Conservation (phyloP, 2,888 invertebrate genomes). For the Oscheius sp. region DNA sequence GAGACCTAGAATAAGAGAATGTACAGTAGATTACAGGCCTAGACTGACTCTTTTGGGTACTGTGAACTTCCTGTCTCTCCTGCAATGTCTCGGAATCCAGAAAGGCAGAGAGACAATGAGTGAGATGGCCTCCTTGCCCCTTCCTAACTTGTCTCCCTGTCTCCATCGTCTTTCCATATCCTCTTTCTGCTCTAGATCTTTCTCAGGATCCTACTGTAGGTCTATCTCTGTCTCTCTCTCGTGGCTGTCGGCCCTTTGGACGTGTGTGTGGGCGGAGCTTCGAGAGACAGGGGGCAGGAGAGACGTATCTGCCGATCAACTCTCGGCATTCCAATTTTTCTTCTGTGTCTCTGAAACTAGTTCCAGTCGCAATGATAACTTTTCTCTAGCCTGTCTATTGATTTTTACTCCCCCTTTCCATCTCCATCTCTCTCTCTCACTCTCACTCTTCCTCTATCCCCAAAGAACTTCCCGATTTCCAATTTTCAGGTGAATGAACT, state of each 20-base stretch:
- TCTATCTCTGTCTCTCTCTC: background rate
- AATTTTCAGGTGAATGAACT: slow-evolving; percentile 29
- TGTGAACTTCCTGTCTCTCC: too few species aligned
- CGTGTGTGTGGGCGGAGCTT: background rate
- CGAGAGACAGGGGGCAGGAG: slow-evolving; percentile 6
- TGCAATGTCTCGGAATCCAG: too few species aligned
- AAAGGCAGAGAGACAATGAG: too few species aligned
- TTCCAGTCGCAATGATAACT: slow-evolving; percentile 1
- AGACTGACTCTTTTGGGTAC: too few species aligned
- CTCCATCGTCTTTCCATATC: too few species aligned
- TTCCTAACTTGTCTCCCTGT: too few species aligned
- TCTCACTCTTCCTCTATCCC: background rate
- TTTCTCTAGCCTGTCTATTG: slow-evolving; percentile 2
- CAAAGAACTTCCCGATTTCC: background rate
- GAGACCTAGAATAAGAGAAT: too few species aligned
- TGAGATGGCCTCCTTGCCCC: too few species aligned
- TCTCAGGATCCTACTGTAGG: slow-evolving; percentile 11
- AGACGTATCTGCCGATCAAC: slow-evolving; percentile 31
- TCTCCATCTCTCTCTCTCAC: background rate
- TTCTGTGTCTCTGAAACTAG: slow-evolving; percentile 21
- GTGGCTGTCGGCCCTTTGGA: too few species aligned
- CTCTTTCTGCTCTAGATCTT: background rate
- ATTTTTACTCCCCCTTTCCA: slow-evolving; percentile 1
- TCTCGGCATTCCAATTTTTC: slow-evolving; percentile 38
- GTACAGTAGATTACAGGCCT: too few species aligned